Percentiles rank a stretch among this genome's conserved stretches.
Evolutionary conservation across 1,140 invertebrate genomes (phyloP).

Genomic region (Phymorhynchus buccinoides): DNA sequence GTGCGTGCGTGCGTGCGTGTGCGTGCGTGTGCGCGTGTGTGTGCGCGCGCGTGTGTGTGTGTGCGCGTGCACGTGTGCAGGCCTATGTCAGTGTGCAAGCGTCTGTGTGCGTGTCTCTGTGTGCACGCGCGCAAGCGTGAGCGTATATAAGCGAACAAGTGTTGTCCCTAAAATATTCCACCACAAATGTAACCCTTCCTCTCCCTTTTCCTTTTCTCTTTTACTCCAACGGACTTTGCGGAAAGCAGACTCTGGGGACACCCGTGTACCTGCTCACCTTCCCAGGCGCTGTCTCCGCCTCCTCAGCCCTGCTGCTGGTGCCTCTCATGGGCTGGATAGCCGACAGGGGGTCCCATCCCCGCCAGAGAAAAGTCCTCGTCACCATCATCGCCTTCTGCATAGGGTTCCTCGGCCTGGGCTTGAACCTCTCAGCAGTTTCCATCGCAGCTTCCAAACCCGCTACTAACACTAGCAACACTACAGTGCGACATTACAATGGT

Average conservation of each 20-base stretch:
- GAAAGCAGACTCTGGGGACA: constrained; percentile 7
- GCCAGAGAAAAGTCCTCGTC: background rate
- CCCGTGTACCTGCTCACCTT: constrained; percentile 15
- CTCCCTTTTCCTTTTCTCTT: too few species aligned
- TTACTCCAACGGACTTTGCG: background rate
- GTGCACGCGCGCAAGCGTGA: background rate
- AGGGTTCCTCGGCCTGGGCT: background rate
- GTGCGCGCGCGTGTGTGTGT: too few species aligned
- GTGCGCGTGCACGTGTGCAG: too few species aligned
- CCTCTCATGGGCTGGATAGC: background rate
- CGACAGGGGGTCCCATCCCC: constrained; percentile 13
- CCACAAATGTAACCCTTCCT: too few species aligned
- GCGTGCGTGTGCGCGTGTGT: too few species aligned
- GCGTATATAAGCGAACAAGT: background rate
- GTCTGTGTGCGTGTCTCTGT: background rate
- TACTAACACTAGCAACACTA: too few species aligned
- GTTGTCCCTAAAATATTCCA: too few species aligned
- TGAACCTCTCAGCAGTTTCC: background rate
- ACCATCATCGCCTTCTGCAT: background rate
- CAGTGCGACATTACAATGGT: too few species aligned
- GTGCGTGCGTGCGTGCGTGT: too few species aligned
- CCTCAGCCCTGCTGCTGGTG: background rate
- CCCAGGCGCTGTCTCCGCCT: background rate
- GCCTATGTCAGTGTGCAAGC: background rate
- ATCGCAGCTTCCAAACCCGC: too few species aligned